Evolutionary conservation across 2,797 vertebrate genomes (phyloP), one percentile per base, ranked within the genome.

Genomic region (Chiloscyllium punctatum): DNA sequence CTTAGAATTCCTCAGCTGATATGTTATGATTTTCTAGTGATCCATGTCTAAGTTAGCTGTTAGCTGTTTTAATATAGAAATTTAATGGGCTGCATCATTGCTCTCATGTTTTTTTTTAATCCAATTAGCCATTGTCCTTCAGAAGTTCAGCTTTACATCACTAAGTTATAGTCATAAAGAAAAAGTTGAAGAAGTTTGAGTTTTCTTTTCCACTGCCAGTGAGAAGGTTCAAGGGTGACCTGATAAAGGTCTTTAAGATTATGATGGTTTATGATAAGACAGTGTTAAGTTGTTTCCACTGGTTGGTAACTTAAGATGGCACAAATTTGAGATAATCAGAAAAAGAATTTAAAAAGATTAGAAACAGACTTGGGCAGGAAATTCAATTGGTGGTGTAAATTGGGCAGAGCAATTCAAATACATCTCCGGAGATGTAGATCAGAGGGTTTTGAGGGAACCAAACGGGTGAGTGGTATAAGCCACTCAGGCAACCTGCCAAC

Each of bases 181-280:
- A 74, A 71, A 6, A 71, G 23, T 71, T 71, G 25, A 71, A 16
- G 15, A 37, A 82, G n/a, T 82, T 82, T 13, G 77, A 82, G 7
- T 79, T 79, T 79, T 79, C n/a, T 72, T 21, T 82, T 37, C n/a
- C n/a, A 82, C n/a, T 82, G 77, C n/a, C 16, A 16, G 4, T 82
- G 77, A 82, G 77, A 82, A 37, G n/a, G n/a, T 82, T 82, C 77
- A 82, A 82, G 77, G n/a, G 77, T 82, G 77, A 37, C 77, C 15
- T 21, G 77, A 82, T 82, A 82, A 82, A 37, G 77, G n/a, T 82
- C n/a, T 82, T 82, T 82, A 82, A 82, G 77, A 82, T 82, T 82
- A 82, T 3, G 1, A 82, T 37, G 77, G n/a, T 37, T 82, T 82
- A 37, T 37, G 77, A 82, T 82, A 82, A 37, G 77, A 37, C 13